Base-by-base conservation (phyloP, 2,113 vertebrate genomes). In the Prochilodus magdalenae region DNA sequence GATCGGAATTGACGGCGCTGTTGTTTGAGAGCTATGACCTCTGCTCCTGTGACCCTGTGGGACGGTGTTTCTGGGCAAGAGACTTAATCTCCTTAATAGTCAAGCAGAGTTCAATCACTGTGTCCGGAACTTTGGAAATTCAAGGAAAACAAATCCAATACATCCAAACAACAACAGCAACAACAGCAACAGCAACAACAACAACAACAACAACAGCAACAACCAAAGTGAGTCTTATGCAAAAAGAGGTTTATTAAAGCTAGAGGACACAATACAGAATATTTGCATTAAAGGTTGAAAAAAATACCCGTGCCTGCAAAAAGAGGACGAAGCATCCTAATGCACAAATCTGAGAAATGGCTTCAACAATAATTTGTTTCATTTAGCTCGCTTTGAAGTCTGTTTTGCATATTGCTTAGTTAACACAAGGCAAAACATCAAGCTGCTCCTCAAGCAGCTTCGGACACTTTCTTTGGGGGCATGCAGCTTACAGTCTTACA, bases 171-270 rank as follows among this genome's bases (percentile, higher is more conserved):
- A 70, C 5, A n/a, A n/a, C n/a, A n/a, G n/a, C n/a, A n/a, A n/a
- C n/a, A n/a, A n/a, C n/a, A n/a, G n/a, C n/a, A n/a, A n/a, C n/a
- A n/a, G n/a, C n/a, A n/a, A n/a, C n/a, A n/a, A n/a, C n/a, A n/a
- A n/a, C n/a, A n/a, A n/a, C n/a, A n/a, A n/a, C n/a, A n/a, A n/a
- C n/a, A n/a, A n/a, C n/a, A n/a, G n/a, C n/a, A n/a, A n/a, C n/a
- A 55, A 81, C 22, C 73, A 84, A 62, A 8, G 0, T 57, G 49
- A 51, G 16, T 29, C 27, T 75, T 79, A 63, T 14, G 33, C 80
- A 72, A 30, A 44, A 81, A 85, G 67, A 73, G 44, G 40, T 85
- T 85, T 83, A 79, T 85, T 83, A 75, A 82, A 69, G 70, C 63
- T 75, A 78, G 49, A 82, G 40, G 27, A 75, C 71, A 40, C 72